Conservation (phyloP, 1,140 invertebrate genomes). For the Papilio xuthus region DNA sequence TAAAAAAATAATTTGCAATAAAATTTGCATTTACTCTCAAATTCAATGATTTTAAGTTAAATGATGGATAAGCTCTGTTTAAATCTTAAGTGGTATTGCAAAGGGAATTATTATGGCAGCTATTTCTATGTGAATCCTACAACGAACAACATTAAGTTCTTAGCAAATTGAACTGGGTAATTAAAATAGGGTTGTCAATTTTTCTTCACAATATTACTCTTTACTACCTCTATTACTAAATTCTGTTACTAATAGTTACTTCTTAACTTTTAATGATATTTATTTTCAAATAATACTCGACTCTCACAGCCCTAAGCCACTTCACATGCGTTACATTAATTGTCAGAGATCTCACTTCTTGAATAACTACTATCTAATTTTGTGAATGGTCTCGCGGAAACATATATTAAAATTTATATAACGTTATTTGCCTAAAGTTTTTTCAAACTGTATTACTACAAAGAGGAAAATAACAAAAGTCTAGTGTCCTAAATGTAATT, state of each 20-base stretch:
- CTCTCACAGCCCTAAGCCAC: background rate
- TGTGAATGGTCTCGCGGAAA: background rate
- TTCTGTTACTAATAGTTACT: no score
- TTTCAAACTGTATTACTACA: no score
- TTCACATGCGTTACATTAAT: background rate
- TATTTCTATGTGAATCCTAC: background rate
- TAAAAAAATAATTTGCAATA: no score
- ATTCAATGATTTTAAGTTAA: no score
- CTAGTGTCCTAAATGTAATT: background rate
- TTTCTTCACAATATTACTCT: background rate
- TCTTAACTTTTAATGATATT: background rate
- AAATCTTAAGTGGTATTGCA: background rate
- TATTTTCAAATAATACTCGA: background rate
- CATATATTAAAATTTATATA: background rate
- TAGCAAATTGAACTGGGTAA: background rate
- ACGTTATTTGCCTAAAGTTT: no score
- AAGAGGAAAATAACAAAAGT: background rate
- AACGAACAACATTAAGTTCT: background rate
- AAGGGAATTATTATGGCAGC: background rate
- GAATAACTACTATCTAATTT: background rate
- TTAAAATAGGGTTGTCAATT: constrained; percentile 15
- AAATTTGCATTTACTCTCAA: no score
- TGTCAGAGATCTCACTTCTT: background rate
- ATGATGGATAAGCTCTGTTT: no score
- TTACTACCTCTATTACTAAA: no score